These are phyloP conservation scores for Drosophila conformis DNA, from an alignment of 2,888 invertebrate species.

Conservation along the genomic window DNA sequence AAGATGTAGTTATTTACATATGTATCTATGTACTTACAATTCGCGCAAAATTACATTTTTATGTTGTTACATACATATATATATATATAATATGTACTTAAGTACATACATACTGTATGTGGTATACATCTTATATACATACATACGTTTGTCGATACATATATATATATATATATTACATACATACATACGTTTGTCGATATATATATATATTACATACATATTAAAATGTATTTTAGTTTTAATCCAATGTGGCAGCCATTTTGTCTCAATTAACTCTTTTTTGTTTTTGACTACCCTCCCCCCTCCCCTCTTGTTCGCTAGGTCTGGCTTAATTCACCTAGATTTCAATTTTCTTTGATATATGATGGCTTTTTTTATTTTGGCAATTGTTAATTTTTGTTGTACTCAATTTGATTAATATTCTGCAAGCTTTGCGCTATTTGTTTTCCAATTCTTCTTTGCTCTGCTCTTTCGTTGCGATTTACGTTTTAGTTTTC, in stretches of 20 bases:
- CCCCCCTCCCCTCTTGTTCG: background rate
- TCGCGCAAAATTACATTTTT: conserved; percentile 20
- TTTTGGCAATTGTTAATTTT: conserved; percentile 52
- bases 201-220: conserved; percentile 37
- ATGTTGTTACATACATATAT: conserved; percentile 52
- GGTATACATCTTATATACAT: conserved; percentile 36
- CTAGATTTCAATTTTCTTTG: conserved; percentile 67
- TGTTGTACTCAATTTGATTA: conserved; percentile 40
- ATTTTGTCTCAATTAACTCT: conserved; percentile 78
- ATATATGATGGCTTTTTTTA: conserved; percentile 32
- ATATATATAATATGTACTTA: conserved; percentile 74
- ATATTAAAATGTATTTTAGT: conserved; percentile 78
- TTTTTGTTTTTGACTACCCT: conserved; percentile 46
- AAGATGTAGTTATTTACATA: conserved; percentile 24
- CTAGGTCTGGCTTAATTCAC: conserved; percentile 56
- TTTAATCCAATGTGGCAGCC: conserved; percentile 83
- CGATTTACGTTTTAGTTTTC: conserved; percentile 65
- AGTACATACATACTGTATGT: conserved; percentile 56
- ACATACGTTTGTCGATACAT: conserved; percentile 18
- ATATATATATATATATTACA: conserved; percentile 25
- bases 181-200: conserved; percentile 23
- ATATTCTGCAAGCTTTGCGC: conserved; percentile 54
- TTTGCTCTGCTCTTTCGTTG: conserved; percentile 63
- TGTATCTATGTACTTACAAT: conserved; percentile 20
- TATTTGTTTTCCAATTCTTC: conserved; percentile 49